These are phyloP conservation scores for Erebia epiphron DNA, from an alignment of 2,888 invertebrate genomes.

Conservation along the genomic window DNA sequence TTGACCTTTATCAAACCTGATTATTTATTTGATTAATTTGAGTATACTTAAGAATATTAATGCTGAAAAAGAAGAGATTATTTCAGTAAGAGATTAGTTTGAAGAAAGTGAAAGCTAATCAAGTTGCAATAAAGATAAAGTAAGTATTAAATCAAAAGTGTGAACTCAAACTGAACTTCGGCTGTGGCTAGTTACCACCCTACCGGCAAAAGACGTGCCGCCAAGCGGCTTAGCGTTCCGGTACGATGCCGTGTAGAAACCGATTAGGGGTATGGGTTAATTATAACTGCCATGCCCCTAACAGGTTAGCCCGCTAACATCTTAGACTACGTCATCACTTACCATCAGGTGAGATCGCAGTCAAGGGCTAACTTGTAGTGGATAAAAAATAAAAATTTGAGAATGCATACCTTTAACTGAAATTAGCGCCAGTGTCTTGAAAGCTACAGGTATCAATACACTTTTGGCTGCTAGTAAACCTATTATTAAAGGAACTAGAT, in stretches of 20 bases:
- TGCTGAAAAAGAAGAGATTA: constrained; percentile 21
- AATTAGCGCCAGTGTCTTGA: constrained; percentile 87
- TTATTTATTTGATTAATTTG: constrained; percentile 15
- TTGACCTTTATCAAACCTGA: constrained; percentile 73
- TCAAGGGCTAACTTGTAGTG: too few relatives aligned
- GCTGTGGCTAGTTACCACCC: too few relatives aligned
- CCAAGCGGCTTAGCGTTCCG: too few relatives aligned
- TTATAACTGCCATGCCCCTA: too few relatives aligned
- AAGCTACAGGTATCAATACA: constrained; percentile 85
- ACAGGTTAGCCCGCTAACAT: too few relatives aligned
- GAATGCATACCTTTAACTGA: constrained; percentile 78
- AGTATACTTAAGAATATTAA: constrained; percentile 15
- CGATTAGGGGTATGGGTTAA: too few relatives aligned
- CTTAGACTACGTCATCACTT: too few relatives aligned
- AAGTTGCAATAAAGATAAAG: neutral
- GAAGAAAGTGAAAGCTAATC: neutral
- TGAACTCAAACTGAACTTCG: too few relatives aligned
- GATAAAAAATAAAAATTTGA: too few relatives aligned
- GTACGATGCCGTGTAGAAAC: too few relatives aligned
- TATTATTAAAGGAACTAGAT: constrained; percentile 84
- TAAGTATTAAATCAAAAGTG: neutral
- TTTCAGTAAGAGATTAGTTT: neutral
- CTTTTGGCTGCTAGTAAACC: constrained; percentile 86
- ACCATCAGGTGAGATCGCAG: too few relatives aligned
- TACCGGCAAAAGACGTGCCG: too few relatives aligned